phyloP scores from a whole-genome alignment of 2,888 invertebrate genomes.

The Agrotis puta region DNA sequence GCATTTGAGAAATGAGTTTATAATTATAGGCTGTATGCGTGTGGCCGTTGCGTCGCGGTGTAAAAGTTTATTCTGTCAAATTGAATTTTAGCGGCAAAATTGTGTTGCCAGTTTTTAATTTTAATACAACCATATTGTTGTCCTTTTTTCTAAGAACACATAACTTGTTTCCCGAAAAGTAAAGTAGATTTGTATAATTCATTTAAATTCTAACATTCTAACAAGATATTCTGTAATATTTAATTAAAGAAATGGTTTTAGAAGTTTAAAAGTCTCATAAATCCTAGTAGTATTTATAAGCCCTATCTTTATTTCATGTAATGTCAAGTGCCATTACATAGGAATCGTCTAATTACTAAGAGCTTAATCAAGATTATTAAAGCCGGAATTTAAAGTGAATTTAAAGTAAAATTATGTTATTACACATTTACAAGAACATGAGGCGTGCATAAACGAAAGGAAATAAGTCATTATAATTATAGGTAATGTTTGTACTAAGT shows the following conservation, averaged over 20 bases:
- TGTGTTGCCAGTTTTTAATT: conserved; percentile 39
- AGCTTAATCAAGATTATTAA: conserved; percentile 1
- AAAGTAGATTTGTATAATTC: too few relatives aligned
- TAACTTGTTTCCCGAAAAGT: too few relatives aligned
- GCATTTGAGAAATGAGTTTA: conserved; percentile 63
- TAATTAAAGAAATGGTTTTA: too few relatives aligned
- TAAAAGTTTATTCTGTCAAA: conserved; percentile 67
- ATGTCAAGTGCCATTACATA: conserved; percentile 6
- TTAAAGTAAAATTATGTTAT: conserved; percentile 28
- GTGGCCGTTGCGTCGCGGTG: conserved; percentile 40
- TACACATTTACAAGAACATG: neutral
- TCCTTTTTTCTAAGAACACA: neutral
- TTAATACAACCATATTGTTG: neutral
- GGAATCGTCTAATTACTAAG: conserved; percentile 16
- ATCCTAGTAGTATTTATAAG: too few relatives aligned
- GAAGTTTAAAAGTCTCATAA: too few relatives aligned
- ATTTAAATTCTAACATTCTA: too few relatives aligned
- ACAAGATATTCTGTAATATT: too few relatives aligned
- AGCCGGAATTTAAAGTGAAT: conserved; percentile 14
- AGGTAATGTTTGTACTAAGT: neutral
- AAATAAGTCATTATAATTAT: conserved; percentile 19
- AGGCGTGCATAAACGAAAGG: conserved; percentile 7
- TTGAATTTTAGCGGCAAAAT: conserved; percentile 45
- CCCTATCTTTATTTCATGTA: neutral
- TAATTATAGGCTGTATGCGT: conserved; percentile 63